phyloP scores from a whole-genome alignment of 92 coral and sea anemone genomes.

The Epizoanthus stellaris region DNA sequence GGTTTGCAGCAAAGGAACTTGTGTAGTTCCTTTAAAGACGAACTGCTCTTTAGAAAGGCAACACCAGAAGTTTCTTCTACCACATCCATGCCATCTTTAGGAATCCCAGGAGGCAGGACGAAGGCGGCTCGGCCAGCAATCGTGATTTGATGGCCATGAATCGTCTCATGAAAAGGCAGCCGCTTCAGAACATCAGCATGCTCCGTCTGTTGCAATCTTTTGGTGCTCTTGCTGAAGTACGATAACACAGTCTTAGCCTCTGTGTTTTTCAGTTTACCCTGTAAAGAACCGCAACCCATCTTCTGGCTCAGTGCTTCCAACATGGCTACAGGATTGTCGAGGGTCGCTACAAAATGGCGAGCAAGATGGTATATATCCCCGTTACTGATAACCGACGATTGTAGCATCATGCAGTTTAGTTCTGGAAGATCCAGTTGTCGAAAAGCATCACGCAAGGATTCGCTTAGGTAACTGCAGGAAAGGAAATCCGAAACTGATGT shows the following conservation, averaged over 20 bases:
- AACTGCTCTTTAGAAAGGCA: constrained; percentile 47
- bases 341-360: constrained; percentile 19
- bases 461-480: background rate
- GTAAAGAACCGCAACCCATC: background rate
- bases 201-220: background rate
- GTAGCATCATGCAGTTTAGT: constrained; percentile 12
- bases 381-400: background rate
- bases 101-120: constrained; percentile 55
- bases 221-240: constrained; percentile 34
- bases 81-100: constrained; percentile 49
- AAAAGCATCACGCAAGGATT: constrained; percentile 4
- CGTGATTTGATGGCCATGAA: constrained; percentile 38
- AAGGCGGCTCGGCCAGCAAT: constrained; percentile 29
- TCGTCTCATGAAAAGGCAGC: constrained; percentile 56
- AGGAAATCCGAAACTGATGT: constrained; percentile 28
- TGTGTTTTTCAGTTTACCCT: background rate
- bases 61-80: constrained; percentile 21
- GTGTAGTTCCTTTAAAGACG: constrained; percentile 28
- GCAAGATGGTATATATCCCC: background rate
- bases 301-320: constrained; percentile 17
- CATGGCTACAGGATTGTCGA: constrained; percentile 40
- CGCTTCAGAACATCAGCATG: constrained; percentile 27
- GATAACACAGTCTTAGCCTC: constrained; percentile 14
- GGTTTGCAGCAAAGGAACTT: constrained; percentile 49
- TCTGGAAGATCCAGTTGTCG: constrained; percentile 39